Base-by-base conservation (phyloP, 2,888 invertebrate species). In the Agonopterix heracliana region DNA sequence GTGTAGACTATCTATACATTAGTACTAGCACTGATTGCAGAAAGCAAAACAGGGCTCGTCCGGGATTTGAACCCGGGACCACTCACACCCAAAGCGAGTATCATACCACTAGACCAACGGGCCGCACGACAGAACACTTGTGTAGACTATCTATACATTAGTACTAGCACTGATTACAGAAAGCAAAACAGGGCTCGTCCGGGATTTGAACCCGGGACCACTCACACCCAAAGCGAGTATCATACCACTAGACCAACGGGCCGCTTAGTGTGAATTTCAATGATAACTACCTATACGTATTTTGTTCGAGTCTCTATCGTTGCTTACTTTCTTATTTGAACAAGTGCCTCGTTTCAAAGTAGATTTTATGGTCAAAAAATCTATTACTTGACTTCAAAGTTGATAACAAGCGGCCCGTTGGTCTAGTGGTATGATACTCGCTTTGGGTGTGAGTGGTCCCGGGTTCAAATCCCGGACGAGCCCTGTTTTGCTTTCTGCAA, bases 31-130 rank as follows among this genome's bases (percentile, higher is more conserved):
- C 11, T n/a, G 11, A n/a, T 38, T 38, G 38, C 11, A 11, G 38
- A 38, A 10, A 11, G 11, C 41, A 66, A 68, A 69, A 53, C 13
- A 57, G 53, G 61, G 53, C 41, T 26, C 51, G 79, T 76, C 79
- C 79, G 78, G 80, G 79, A 81, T 79, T 81, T 79, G 80, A 82
- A 81, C 80, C 81, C 80, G 79, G 78, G 78, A 79, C 81, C 81
- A 79, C 79, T 81, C 81, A 75, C 81, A 83, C 79, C 81, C 80
- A 40, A 49, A 47, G 44, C 44, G 52, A 48, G 51, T 78, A 78
- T 79, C 78, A 79, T 79, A 74, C 80, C 78, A 70, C 78, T 78
- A 79, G 78, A 81, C 80, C 78, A 79, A 77, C 78, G 78, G 78
- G 79, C 80, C 78, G 51, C 47, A 3, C 26, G 26, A 26, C 26